Conservation (phyloP, 2,113 vertebrate genomes). For the Procavia capensis region DNA sequence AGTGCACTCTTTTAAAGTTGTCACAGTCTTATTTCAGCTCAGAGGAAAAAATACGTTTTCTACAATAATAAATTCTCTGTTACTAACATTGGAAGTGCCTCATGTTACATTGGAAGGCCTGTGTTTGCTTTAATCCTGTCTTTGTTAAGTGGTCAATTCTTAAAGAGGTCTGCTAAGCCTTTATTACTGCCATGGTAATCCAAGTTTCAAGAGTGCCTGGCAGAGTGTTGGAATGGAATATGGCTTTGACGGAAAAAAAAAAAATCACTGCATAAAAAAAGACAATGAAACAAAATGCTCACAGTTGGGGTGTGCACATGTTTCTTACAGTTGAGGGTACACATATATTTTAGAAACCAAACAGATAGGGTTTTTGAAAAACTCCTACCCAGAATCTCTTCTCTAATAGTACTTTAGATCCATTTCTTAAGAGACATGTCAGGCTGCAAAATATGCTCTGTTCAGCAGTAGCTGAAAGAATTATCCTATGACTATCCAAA, state of each 20-base stretch:
- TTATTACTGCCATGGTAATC: neutral
- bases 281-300: neutral
- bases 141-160: neutral
- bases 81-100: neutral
- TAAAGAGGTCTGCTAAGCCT: neutral
- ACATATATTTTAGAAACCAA: neutral
- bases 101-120: neutral
- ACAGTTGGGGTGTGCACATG: neutral
- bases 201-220: neutral
- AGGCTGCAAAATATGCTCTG: neutral
- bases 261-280: neutral
- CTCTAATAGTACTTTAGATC: neutral
- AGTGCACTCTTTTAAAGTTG: neutral
- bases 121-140: neutral
- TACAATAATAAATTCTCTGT: neutral
- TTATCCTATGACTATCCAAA: neutral
- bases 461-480: neutral
- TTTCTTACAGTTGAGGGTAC: neutral
- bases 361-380: neutral
- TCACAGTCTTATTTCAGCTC: neutral
- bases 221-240: neutral
- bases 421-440: neutral
- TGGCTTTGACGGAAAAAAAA: neutral
- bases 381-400: neutral
- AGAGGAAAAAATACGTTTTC: neutral